Conservation (phyloP, 2,888 invertebrate species). For the Epirrhoe alternata region DNA sequence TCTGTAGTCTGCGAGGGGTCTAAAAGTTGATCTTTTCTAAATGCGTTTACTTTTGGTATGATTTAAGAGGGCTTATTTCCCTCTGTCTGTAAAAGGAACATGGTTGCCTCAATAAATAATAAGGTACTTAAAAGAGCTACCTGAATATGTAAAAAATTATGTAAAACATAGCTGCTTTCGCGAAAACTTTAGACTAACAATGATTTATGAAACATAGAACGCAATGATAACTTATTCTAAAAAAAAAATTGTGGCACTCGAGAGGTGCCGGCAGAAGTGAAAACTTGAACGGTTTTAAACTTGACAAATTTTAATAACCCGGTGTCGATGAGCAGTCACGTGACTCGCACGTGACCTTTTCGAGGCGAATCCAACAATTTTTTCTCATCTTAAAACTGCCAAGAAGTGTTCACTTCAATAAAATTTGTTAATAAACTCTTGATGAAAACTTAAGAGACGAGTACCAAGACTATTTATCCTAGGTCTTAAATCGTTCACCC, state of each 20-base stretch:
- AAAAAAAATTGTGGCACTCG: too few relatives aligned
- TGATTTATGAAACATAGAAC: neutral
- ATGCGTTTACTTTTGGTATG: slow-evolving; percentile 71
- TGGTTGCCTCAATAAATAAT: neutral
- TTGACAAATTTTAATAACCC: too few relatives aligned
- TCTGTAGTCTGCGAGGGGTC: too few relatives aligned
- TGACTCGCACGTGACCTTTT: too few relatives aligned
- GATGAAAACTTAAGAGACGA: neutral
- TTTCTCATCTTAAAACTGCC: too few relatives aligned
- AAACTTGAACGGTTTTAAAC: too few relatives aligned
- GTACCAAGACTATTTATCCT: neutral
- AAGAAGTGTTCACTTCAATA: too few relatives aligned
- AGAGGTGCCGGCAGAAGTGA: too few relatives aligned
- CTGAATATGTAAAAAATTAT: neutral
- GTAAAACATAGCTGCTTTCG: neutral
- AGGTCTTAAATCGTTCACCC: neutral
- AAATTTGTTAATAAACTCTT: neutral
- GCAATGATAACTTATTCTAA: neutral
- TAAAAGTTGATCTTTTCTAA: slow-evolving; percentile 52
- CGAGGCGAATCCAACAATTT: too few relatives aligned
- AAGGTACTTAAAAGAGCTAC: neutral
- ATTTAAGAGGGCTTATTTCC: slow-evolving; percentile 31
- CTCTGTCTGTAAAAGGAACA: slow-evolving; percentile 8
- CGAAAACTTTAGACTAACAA: neutral
- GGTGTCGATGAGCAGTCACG: too few relatives aligned